These are phyloP conservation scores for Apoda limacodes DNA, from an alignment of 2,888 invertebrate species.

Conservation along the genomic window DNA sequence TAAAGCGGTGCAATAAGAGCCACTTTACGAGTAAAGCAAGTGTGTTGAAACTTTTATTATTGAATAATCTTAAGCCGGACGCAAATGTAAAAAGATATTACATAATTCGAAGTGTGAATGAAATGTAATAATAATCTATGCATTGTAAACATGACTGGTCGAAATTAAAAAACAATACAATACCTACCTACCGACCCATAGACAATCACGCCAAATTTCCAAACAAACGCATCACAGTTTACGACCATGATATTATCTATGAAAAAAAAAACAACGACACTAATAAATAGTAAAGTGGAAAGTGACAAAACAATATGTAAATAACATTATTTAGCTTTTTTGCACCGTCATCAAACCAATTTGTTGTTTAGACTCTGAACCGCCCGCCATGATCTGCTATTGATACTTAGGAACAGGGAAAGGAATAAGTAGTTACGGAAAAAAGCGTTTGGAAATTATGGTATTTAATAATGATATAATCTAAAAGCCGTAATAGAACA, in stretches of 20 bases:
- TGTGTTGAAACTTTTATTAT: too few relatives aligned
- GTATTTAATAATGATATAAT: too few relatives aligned
- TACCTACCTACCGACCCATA: too few relatives aligned
- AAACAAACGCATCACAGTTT: conserved; percentile 36
- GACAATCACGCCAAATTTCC: conserved; percentile 51
- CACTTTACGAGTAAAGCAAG: too few relatives aligned
- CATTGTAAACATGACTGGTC: conserved; percentile 27
- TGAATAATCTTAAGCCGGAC: too few relatives aligned
- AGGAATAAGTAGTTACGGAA: too few relatives aligned
- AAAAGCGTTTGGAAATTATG: too few relatives aligned
- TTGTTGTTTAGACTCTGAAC: conserved; percentile 37
- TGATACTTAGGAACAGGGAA: conserved; percentile 32
- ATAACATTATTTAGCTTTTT: conserved; percentile 54
- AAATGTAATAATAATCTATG: conserved; percentile 18
- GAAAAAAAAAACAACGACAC: conserved; percentile 3
- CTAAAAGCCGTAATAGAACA: too few relatives aligned
- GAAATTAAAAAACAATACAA: conserved; percentile 40
- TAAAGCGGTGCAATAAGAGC: too few relatives aligned
- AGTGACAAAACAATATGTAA: conserved; percentile 70
- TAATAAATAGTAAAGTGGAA: conserved; percentile 38
- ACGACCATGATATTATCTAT: conserved; percentile 35
- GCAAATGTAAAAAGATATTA: too few relatives aligned
- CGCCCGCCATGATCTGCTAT: conserved; percentile 37
- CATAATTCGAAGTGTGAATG: too few relatives aligned
- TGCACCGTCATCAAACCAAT: conserved; percentile 58